Base-by-base conservation (phyloP, 2,888 invertebrate genomes). In the Nesidiocoris tenuis region DNA sequence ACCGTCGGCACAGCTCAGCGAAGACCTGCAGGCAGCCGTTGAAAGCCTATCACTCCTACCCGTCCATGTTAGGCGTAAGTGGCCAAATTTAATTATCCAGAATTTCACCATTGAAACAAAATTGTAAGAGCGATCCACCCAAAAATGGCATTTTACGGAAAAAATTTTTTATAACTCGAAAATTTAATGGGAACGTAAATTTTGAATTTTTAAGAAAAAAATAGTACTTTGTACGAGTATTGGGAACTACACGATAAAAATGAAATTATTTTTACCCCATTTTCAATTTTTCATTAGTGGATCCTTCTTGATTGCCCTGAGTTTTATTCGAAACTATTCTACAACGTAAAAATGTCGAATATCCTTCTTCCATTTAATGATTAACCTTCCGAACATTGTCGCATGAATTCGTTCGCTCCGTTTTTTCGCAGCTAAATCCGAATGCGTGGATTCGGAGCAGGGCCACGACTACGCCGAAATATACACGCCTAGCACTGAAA, bases 401-500 rank as follows among this genome's bases (percentile, higher is more conserved):
- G n/a, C n/a, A n/a, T n/a, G n/a, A n/a, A n/a, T n/a, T n/a, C n/a
- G n/a, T 54, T 68, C 55, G 2, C 9, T n/a, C 24, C 0, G 21
- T 23, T 61, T 23, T n/a, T 2, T 76, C 67, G 39, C 76, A 81
- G 81, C 81, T 23, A 81, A 81, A 76, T 81, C 81, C 25, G 83
- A 84, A 78, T 84, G 84, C 78, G 82, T 83, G 57, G 83, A 84
- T 72, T 84, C 83, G 24, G 85, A 85, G 80, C 85, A 87, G 75
- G 89, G 92, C 0, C 95, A 96, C 82, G 96, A 96, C 83, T 96
- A 96, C 82, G 95, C 95, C 0, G 95, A 96, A 85, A 95, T 96
- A 79, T 96, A 95, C 82, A 96, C 95, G 23, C 96, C 95, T 0
- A 94, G 93, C 81, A 89, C 93, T 83, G 95, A 93, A 85, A 86